These are phyloP conservation scores for Amphiprion clarkii DNA, from an alignment of 2,797 vertebrate genomes.

Conservation along the genomic window DNA sequence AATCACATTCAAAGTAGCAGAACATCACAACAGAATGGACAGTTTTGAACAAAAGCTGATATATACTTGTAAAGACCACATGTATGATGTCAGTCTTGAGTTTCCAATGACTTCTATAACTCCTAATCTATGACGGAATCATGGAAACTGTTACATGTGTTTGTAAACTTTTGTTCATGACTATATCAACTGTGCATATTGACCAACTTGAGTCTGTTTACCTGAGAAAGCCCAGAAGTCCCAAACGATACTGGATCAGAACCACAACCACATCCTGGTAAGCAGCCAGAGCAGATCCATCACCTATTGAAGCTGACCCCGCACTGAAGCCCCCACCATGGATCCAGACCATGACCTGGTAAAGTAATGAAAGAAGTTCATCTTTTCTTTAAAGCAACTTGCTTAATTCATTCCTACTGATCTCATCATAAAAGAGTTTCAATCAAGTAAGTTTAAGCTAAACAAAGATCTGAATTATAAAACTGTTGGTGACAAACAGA, in stretches of 20 bases:
- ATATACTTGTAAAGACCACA: too few species aligned
- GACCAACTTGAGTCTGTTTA: conserved; percentile 50
- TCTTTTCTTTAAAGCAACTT: not conserved
- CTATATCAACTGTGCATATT: not conserved
- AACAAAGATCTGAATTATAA: not conserved
- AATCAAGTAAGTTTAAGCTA: not conserved
- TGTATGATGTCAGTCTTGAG: too few species aligned
- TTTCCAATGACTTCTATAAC: too few species aligned
- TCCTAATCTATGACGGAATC: too few species aligned
- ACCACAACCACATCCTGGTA: conserved; percentile 78
- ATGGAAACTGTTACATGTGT: too few species aligned
- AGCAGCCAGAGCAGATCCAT: conserved; percentile 84
- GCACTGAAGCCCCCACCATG: conserved; percentile 80
- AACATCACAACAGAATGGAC: not conserved
- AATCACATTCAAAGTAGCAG: not conserved
- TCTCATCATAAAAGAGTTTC: not conserved
- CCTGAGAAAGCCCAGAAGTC: conserved; percentile 88
- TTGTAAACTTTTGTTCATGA: too few species aligned
- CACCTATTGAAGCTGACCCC: conserved; percentile 77
- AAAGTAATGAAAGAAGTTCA: conserved; percentile 15
- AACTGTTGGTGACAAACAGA: not conserved
- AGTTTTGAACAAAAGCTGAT: too few species aligned
- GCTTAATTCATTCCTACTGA: not conserved
- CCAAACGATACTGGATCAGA: conserved; percentile 85
- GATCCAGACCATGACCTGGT: conserved; percentile 89